Evolutionary conservation across 1,140 invertebrate species (phyloP), one percentile per base, ranked within the genome.

Genomic region (Leptoteleia sp.): DNA sequence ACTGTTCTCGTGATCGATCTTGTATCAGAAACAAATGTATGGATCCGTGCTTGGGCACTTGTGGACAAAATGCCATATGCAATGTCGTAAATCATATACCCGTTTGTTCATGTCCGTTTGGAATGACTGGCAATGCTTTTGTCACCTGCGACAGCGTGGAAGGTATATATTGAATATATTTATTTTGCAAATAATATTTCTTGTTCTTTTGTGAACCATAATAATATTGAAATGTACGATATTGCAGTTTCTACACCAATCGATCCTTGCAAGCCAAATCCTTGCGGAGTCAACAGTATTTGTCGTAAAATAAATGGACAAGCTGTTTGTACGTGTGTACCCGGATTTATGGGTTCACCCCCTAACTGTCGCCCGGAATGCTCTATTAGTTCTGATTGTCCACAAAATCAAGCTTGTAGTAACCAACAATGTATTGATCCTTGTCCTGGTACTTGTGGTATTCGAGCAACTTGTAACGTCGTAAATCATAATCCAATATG

Each of bases 351-450:
- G 22, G 94, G 94, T 81, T 91, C 91, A 83, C 93, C 94, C 42
- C 93, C 93, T 61, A 87, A 90, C 40, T 94, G 93, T 80, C 85
- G 92, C 84, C 92, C 92, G 4, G 93, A 94, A 86, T 95, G 94
- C 84, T 90, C 92, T 13, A 90, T 91, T 1, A 93, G 93, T 80
- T 88, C 91, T 7, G 93, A 94, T 83, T 94, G 93, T 85, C 78
- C 90, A 54, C 81, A 90, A 19, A 91, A 92, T 79, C 89, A 90
- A 75, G 92, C 93, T 13, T 94, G 93, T 77, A 91, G 91, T 37
- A 93, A 93, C 81, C 91, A 93, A 67, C 94, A 92, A 88, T 95
- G 94, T 83, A 86, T 91, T 3, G 90, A 94, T 84, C 93, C 94
- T 22, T 95, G 94, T 81, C 89, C 89, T 12, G 92, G 92, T 59